Conservation (phyloP, 2,113 vertebrate genomes). For the Bos indicus region DNA sequence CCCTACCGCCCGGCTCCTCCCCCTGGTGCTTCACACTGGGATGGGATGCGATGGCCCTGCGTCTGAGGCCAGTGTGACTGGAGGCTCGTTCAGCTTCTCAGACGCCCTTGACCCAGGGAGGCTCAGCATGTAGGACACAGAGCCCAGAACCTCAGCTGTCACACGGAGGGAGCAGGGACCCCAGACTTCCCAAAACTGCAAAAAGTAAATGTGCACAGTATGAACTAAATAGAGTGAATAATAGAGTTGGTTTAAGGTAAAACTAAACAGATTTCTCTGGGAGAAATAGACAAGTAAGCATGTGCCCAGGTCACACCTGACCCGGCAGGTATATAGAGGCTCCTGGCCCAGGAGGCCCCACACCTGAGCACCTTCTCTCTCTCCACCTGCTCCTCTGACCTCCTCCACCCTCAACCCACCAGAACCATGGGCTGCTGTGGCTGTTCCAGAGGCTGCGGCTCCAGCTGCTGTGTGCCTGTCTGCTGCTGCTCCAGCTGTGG, state of each 20-base stretch:
- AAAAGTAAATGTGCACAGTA: background rate
- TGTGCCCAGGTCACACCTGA: background rate
- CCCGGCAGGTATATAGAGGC: background rate
- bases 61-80: background rate
- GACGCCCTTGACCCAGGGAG: rapidly evolving
- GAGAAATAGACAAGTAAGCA: background rate
- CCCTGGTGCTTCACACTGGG: rapidly evolving
- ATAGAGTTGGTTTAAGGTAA: background rate
- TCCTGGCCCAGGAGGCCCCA: background rate
- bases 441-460: background rate
- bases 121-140: background rate
- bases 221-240: background rate
- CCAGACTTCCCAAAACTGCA: background rate
- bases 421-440: background rate
- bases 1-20: background rate
- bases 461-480: background rate
- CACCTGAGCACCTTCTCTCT: background rate
- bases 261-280: background rate
- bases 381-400: background rate
- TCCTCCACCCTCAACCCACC: background rate
- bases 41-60: no score
- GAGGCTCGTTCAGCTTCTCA: background rate
- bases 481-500: no score
- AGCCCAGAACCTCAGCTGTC: no score
- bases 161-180: background rate